These are phyloP conservation scores for Proterorhinus semilunaris DNA, from an alignment of 2,113 vertebrate genomes.

Conservation along the genomic window DNA sequence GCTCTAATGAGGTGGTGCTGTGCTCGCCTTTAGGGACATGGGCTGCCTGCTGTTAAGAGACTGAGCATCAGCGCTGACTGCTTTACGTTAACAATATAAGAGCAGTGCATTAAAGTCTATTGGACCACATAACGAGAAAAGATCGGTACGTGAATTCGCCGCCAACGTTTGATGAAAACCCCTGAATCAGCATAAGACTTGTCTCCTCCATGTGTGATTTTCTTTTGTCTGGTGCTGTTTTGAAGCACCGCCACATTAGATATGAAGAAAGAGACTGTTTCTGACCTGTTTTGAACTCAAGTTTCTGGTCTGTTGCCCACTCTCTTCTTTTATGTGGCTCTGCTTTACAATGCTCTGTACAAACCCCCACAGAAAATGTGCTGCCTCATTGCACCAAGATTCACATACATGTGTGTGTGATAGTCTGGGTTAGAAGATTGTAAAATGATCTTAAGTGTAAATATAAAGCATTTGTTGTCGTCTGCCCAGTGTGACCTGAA, in stretches of 20 bases:
- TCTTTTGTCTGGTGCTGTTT: slow-evolving; percentile 10
- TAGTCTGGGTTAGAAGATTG: neutral
- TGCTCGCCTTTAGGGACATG: slow-evolving; percentile 21
- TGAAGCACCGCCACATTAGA: slow-evolving; percentile 13
- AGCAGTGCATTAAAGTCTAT: slow-evolving; percentile 31
- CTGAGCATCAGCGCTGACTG: slow-evolving; percentile 12
- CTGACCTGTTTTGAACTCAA: slow-evolving; percentile 9
- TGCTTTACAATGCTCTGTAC: neutral
- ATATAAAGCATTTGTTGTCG: too few species aligned
- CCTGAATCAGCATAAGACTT: neutral
- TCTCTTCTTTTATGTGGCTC: slow-evolving; percentile 2
- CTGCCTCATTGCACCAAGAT: neutral
- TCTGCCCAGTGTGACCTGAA: too few species aligned
- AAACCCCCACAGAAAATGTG: neutral
- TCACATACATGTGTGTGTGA: neutral
- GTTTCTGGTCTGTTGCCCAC: slow-evolving; percentile 12
- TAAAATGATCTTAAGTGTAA: neutral
- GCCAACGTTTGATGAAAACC: neutral
- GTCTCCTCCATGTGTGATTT: neutral
- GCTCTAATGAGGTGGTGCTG: slow-evolving; percentile 51
- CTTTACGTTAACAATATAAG: slow-evolving; percentile 48
- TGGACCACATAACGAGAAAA: slow-evolving; percentile 23
- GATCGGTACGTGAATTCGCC: slow-evolving; percentile 18
- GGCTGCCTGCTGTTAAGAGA: slow-evolving; percentile 36
- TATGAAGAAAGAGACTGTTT: slow-evolving; percentile 2